Evolutionary conservation across 2,113 vertebrate genomes (phyloP).

Genomic region (Ptilorrhoa leucosticta): DNA sequence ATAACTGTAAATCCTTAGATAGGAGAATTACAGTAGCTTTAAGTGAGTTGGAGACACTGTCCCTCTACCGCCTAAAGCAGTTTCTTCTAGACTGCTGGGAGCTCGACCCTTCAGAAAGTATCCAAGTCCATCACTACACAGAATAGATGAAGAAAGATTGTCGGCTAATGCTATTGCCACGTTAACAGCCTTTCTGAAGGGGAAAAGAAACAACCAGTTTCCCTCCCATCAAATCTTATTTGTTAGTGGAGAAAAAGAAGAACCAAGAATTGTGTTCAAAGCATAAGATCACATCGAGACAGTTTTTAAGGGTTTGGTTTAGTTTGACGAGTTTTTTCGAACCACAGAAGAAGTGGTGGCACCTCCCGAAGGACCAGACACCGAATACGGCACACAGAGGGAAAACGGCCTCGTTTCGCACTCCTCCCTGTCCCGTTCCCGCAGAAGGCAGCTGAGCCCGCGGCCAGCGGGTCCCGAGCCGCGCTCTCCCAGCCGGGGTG

Average conservation of each 20-base stretch:
- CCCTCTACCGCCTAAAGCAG: neutral
- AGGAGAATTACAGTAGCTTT: neutral
- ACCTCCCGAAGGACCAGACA: neutral
- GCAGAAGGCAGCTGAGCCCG: neutral
- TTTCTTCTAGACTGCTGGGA: neutral
- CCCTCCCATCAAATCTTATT: neutral
- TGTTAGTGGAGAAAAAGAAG: neutral
- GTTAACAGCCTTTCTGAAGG: neutral
- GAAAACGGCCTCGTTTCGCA: accelerated
- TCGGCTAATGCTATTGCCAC: neutral
- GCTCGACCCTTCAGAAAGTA: neutral
- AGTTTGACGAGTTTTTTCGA: no score
- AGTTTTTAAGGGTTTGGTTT: neutral
- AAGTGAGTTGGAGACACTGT: neutral
- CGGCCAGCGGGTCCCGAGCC: neutral
- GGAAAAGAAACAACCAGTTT: neutral
- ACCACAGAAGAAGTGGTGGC: accelerated
- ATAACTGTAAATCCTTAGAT: neutral
- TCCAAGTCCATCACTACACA: neutral
- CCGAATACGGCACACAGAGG: accelerated
- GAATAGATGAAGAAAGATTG: neutral
- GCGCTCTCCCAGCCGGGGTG: neutral
- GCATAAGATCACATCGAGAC: neutral
- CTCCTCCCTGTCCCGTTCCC: accelerated
- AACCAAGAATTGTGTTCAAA: neutral